Conservation (phyloP, 2,113 vertebrate genomes). For the Manacus vitellinus region DNA sequence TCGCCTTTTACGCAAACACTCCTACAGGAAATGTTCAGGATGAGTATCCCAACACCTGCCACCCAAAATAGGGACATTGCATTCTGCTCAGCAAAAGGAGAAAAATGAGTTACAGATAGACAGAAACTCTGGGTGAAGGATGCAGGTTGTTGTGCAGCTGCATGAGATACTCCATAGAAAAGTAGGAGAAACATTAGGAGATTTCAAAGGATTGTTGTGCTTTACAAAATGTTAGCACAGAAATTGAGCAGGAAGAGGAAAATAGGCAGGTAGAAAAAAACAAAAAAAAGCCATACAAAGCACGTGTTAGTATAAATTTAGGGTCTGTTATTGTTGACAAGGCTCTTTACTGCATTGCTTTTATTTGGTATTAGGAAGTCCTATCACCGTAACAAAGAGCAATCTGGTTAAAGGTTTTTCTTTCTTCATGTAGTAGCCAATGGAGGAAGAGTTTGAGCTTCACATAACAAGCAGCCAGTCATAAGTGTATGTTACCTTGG, state of each 20-base stretch:
- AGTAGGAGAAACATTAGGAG: background rate
- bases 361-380: background rate
- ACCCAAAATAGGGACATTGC: background rate
- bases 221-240: background rate
- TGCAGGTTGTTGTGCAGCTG: background rate
- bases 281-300: background rate
- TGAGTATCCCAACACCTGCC: background rate
- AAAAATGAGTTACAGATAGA: background rate
- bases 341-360: background rate
- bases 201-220: background rate
- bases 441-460: background rate
- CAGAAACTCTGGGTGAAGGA: background rate
- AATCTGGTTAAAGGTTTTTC: background rate
- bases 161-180: background rate
- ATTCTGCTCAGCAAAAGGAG: background rate
- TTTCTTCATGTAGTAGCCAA: background rate
- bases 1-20: constrained; percentile 35
- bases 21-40: background rate
- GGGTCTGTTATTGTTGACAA: background rate
- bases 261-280: background rate
- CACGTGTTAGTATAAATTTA: background rate
- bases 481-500: background rate
- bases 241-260: background rate
- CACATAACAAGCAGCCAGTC: background rate
- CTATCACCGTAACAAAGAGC: accelerated